A percentile compares a stretch with the other conserved stretches of the same genome.
These are phyloP conservation scores for Poecilia picta DNA, from an alignment of 2,797 vertebrate genomes.

Conservation along the genomic window DNA sequence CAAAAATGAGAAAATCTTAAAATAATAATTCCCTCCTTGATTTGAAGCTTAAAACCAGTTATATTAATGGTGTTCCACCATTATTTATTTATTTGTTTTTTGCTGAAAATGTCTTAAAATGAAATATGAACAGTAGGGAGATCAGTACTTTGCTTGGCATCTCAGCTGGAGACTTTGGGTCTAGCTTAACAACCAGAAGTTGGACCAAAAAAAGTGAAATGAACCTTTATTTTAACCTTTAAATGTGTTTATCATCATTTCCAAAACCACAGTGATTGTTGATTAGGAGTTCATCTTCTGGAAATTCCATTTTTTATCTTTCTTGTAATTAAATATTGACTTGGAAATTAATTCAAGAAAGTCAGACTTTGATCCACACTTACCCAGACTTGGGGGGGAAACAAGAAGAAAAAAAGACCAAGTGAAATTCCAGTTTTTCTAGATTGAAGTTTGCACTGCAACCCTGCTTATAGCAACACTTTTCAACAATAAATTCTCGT, in stretches of 20 bases:
- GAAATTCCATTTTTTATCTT: not conserved
- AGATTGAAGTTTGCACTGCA: not conserved
- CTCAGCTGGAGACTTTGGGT: not conserved
- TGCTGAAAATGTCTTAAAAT: not conserved
- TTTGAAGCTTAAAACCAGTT: not conserved
- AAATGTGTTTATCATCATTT: not conserved
- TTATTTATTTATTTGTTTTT: not conserved
- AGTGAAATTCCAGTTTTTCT: not conserved
- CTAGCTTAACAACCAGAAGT: not conserved
- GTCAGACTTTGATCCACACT: not conserved
- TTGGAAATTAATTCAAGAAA: not conserved
- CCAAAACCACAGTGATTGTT: not conserved
- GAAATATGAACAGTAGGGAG: not conserved
- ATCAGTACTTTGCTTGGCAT: not conserved
- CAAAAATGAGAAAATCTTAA: constrained; percentile 1
- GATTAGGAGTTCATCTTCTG: not conserved
- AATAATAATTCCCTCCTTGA: not conserved
- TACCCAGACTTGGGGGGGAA: not conserved
- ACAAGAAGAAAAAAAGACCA: not conserved
- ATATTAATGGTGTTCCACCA: not conserved
- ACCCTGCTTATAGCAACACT: not conserved
- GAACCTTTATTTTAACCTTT: not conserved
- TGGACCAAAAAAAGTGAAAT: not conserved
- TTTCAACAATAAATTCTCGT: not conserved
- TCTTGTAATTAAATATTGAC: not conserved